These are phyloP conservation scores for Pandemis cinnamomeana DNA, from an alignment of 2,888 invertebrate genomes.

Conservation along the genomic window DNA sequence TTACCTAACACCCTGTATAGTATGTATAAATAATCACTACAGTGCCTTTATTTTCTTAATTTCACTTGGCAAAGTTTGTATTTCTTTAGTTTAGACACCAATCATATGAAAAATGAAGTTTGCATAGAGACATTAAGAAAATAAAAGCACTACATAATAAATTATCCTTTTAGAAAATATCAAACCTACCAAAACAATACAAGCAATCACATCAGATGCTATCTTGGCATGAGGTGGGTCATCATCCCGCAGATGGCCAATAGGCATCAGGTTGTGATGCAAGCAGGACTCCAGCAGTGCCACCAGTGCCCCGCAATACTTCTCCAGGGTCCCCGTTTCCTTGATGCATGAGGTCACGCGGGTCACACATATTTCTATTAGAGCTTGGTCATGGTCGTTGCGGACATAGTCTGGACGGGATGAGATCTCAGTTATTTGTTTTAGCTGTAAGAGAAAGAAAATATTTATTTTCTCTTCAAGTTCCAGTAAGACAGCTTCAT, in stretches of 20 bases:
- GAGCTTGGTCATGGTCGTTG: constrained; percentile 96
- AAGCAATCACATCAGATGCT: constrained; percentile 96
- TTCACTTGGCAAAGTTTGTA: too few species aligned
- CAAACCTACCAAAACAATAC: constrained; percentile 93
- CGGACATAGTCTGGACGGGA: constrained; percentile 92
- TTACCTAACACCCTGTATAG: too few species aligned
- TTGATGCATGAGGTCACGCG: constrained; percentile 95
- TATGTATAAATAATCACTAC: not conserved
- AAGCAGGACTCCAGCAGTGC: constrained; percentile 94
- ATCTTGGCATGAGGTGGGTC: constrained; percentile 99
- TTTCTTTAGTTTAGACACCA: too few species aligned
- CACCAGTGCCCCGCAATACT: constrained; percentile 93
- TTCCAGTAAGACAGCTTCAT: not conserved
- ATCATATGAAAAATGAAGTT: too few species aligned
- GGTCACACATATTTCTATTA: constrained; percentile 97
- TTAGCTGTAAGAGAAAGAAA: constrained; percentile 78
- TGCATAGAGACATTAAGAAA: not conserved
- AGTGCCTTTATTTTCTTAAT: too few species aligned
- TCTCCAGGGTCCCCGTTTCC: constrained; percentile 94
- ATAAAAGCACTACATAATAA: too few species aligned
- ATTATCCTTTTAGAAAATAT: too few species aligned
- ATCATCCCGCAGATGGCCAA: constrained; percentile 87
- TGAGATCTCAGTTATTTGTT: constrained; percentile 91
- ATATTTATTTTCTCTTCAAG: not conserved
- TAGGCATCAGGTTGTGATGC: constrained; percentile 93